phyloP scores from a whole-genome alignment of 2,113 vertebrate genomes.

The Orthonyx spaldingii region DNA sequence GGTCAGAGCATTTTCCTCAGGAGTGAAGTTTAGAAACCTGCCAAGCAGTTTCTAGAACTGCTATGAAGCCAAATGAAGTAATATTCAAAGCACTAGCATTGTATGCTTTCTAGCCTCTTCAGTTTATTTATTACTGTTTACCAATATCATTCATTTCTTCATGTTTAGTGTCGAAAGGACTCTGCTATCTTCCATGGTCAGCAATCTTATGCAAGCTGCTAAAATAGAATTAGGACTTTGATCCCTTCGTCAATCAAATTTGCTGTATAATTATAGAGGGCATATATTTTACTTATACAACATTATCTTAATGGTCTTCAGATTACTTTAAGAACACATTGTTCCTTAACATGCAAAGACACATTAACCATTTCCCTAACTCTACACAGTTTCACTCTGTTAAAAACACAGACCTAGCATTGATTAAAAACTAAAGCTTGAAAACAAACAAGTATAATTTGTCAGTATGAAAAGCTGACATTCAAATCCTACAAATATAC shows the following conservation, averaged over 20 bases:
- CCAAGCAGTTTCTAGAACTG: not conserved
- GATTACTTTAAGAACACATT: not conserved
- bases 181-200: not conserved
- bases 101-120: not conserved
- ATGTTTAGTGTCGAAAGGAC: accelerated
- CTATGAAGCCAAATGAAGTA: not conserved
- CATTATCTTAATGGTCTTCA: not conserved
- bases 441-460: not conserved
- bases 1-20: not conserved
- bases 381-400: not conserved
- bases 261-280: not conserved
- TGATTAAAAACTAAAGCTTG: not conserved
- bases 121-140: not conserved
- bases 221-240: not conserved
- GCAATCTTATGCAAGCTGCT: not conserved
- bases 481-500: not conserved
- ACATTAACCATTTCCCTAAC: not conserved
- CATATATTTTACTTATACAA: not conserved
- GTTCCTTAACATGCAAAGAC: not conserved
- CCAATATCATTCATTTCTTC: not conserved
- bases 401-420: not conserved
- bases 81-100: not conserved
- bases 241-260: not conserved
- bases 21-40: not conserved
- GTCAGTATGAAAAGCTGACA: not conserved